Percentiles rank a stretch among this genome's conserved stretches.
Evolutionary conservation across 2,888 invertebrate genomes (phyloP).

Genomic region (Mamestra brassicae): DNA sequence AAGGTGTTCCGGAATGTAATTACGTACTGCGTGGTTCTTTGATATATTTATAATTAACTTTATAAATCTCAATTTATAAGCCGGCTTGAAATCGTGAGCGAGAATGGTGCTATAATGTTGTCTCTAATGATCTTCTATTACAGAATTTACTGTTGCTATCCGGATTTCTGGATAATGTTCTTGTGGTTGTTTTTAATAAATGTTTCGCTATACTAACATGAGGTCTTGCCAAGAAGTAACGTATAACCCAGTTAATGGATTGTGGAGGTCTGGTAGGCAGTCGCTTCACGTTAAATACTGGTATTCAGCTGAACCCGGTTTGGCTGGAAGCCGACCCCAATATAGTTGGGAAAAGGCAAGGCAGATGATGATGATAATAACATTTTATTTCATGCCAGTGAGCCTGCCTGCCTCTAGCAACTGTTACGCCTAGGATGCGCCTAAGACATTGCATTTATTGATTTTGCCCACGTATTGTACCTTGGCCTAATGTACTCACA

Average conservation of each 20-base stretch:
- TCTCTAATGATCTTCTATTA: not conserved
- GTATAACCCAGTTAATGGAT: too few relatives aligned
- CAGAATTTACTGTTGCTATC: not conserved
- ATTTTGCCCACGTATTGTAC: not conserved
- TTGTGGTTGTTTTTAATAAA: not conserved
- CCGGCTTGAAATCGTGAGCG: not conserved
- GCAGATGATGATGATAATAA: too few relatives aligned
- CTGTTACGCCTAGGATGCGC: not conserved
- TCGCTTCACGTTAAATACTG: too few relatives aligned
- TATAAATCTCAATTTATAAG: conserved; percentile 32
- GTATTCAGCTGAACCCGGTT: too few relatives aligned
- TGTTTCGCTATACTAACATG: not conserved
- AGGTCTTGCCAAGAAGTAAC: too few relatives aligned
- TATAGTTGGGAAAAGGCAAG: too few relatives aligned
- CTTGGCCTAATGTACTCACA: not conserved
- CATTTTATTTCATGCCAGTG: too few relatives aligned
- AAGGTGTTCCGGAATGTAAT: conserved; percentile 39
- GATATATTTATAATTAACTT: conserved; percentile 41
- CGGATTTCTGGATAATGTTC: not conserved
- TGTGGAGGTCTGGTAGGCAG: too few relatives aligned
- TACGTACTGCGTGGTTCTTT: conserved; percentile 29
- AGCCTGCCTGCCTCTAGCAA: too few relatives aligned
- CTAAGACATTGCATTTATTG: not conserved
- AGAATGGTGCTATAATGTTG: not conserved
- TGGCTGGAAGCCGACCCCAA: too few relatives aligned